Conservation (phyloP, 2,113 vertebrate species). For the Cephalopholis sonnerati region DNA sequence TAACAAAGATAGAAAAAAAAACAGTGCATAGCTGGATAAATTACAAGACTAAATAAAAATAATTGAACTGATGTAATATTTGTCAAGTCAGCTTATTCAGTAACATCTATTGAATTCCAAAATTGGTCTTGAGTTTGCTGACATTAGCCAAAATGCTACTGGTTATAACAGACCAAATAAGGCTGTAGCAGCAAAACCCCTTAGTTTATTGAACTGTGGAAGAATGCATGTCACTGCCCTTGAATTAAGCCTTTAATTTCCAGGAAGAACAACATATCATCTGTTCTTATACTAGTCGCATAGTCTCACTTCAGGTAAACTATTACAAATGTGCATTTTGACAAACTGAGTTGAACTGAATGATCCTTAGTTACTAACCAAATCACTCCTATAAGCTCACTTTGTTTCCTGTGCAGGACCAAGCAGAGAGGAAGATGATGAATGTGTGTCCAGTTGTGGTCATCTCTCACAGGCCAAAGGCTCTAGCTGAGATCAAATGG, state of each 20-base stretch:
- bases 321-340: too few relatives aligned
- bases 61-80: neutral
- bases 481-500: slow-evolving; percentile 79
- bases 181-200: neutral
- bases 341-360: neutral
- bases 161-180: neutral
- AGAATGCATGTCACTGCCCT: neutral
- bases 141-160: neutral
- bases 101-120: neutral
- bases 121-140: neutral
- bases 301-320: too few relatives aligned
- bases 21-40: neutral
- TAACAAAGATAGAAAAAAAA: neutral
- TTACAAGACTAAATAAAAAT: neutral
- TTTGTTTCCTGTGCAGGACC: slow-evolving; percentile 23
- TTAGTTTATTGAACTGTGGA: neutral
- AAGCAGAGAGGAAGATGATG: slow-evolving; percentile 40
- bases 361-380: neutral
- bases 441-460: slow-evolving; percentile 79
- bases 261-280: neutral
- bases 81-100: neutral
- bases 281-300: too few relatives aligned
- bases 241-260: neutral
- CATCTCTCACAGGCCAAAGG: slow-evolving; percentile 83
- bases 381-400: neutral